These are phyloP conservation scores for Aix galericulata DNA, from an alignment of 2,113 vertebrate species.

Conservation along the genomic window DNA sequence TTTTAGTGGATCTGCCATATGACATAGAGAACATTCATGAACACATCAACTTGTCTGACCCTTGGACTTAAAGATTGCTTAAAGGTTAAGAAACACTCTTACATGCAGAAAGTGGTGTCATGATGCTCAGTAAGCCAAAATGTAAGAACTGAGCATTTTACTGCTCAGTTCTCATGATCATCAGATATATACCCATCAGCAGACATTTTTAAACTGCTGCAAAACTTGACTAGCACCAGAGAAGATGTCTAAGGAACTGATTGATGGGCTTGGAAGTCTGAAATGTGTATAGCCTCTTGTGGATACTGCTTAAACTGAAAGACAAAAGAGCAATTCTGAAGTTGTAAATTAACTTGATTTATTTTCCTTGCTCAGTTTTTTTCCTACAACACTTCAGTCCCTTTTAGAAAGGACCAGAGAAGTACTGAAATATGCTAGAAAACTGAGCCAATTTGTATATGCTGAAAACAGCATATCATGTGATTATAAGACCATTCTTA, in stretches of 20 bases:
- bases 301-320: neutral
- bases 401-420: neutral
- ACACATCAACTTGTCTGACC: neutral
- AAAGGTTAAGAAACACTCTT: neutral
- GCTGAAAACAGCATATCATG: neutral
- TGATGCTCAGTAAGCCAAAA: neutral
- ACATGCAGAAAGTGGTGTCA: neutral
- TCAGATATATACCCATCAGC: neutral
- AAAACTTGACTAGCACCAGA: neutral
- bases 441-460: neutral
- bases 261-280: fast-evolving
- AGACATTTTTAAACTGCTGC: neutral
- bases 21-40: neutral
- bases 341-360: neutral
- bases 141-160: neutral
- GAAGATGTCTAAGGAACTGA: neutral
- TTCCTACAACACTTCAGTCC: neutral
- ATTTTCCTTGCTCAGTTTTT: neutral
- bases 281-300: neutral
- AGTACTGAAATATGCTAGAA: neutral
- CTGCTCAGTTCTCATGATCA: neutral
- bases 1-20: neutral
- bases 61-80: neutral
- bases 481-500: neutral
- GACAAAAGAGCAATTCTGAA: neutral